phyloP scores from a whole-genome alignment of 1,140 invertebrate genomes.

The Leptestheria dahalacensis region DNA sequence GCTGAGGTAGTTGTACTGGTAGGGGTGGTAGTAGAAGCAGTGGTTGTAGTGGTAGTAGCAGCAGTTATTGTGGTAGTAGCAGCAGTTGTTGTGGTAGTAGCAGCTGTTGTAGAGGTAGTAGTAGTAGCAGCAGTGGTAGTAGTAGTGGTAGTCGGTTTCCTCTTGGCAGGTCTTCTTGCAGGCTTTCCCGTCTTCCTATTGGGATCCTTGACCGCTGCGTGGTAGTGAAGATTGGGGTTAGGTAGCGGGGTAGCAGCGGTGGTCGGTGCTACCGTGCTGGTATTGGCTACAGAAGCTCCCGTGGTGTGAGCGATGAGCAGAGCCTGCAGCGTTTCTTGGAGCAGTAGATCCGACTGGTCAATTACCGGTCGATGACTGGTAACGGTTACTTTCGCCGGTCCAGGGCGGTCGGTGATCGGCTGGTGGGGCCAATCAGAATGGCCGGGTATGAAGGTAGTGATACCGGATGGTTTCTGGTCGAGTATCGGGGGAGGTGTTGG shows the following conservation, averaged over 20 bases:
- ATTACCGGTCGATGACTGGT: slow-evolving; percentile 45
- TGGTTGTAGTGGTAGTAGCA: slow-evolving; percentile 1
- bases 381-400: not conserved
- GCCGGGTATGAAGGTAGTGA: too few relatives aligned
- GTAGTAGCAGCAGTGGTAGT: slow-evolving; percentile 12
- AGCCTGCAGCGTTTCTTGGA: slow-evolving; percentile 60
- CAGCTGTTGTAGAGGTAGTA: slow-evolving; percentile 12
- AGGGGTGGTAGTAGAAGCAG: slow-evolving; percentile 12
- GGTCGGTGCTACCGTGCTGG: slow-evolving; percentile 15
- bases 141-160: slow-evolving; percentile 22
- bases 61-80: slow-evolving; percentile 25
- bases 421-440: too few relatives aligned
- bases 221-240: slow-evolving; percentile 13
- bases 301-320: slow-evolving; percentile 51
- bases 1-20: slow-evolving; percentile 3
- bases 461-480: too few relatives aligned
- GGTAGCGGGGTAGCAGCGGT: slow-evolving; percentile 12
- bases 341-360: slow-evolving; percentile 59
- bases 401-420: too few relatives aligned
- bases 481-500: too few relatives aligned
- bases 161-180: slow-evolving; percentile 21
- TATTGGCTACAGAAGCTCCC: slow-evolving; percentile 19
- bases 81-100: slow-evolving; percentile 17
- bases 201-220: slow-evolving; percentile 18
- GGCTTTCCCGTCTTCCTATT: slow-evolving; percentile 22